Percentiles rank a stretch among this genome's conserved stretches.
These are phyloP conservation scores for Bergia sp. DNA, from an alignment of 92 coral and sea anemone genomes.

Conservation along the genomic window DNA sequence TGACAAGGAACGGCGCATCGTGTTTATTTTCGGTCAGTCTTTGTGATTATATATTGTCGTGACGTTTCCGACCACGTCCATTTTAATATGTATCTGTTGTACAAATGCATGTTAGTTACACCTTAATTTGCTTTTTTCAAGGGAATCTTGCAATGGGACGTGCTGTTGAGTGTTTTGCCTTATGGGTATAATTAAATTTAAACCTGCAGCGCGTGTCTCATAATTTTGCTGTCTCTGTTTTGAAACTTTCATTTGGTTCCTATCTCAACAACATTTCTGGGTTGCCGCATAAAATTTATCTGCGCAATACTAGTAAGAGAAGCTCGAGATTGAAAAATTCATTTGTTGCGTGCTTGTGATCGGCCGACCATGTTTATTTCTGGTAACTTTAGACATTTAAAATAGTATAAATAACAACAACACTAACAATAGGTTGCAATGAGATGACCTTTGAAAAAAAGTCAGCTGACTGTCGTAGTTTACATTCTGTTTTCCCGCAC, in stretches of 20 bases:
- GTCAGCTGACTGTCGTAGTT: neutral
- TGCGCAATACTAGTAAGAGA: neutral
- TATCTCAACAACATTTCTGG: neutral
- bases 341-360: neutral
- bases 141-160: slow-evolving; percentile 21
- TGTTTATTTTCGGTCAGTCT: slow-evolving; percentile 81
- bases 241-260: neutral
- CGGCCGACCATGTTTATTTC: neutral
- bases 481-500: neutral
- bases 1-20: slow-evolving; percentile 68
- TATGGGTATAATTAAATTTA: neutral
- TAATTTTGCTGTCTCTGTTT: neutral
- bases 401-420: neutral
- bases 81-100: neutral
- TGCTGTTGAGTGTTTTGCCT: neutral
- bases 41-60: neutral
- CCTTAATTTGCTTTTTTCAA: neutral
- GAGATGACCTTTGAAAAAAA: neutral
- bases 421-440: neutral
- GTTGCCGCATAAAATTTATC: neutral
- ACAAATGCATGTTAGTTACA: neutral
- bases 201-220: neutral
- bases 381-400: neutral
- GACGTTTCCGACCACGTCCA: neutral
- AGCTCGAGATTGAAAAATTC: neutral